Evolutionary conservation across 2,113 vertebrate species (phyloP), one percentile per base, ranked within the genome.

Genomic region (Cololabis saira): DNA sequence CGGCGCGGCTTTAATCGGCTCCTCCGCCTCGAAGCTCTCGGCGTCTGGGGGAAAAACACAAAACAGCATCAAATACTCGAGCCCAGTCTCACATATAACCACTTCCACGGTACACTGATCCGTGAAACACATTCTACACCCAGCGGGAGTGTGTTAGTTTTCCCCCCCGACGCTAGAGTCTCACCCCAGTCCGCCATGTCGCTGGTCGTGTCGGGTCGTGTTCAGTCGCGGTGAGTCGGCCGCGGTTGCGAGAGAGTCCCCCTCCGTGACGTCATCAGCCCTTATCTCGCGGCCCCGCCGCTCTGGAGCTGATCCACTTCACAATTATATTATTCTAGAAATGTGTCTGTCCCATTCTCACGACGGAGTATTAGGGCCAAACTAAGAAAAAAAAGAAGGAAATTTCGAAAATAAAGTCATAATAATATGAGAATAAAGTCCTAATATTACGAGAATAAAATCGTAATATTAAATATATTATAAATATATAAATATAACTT

Each of bases 151-250:
- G 40, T 42, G 33, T 64, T 4, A 33, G 60, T 64, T 50, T 42
- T 71, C 63, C 41, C 80, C 65, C 58, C 64, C 54, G 71, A 87
- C 76, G 86, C 80, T 67, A 27, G 74, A 82, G 76, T 81, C 93
- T 94, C 85, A 96, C 96, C 96, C 96, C 96, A 97, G 81, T 96
- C 96, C 86, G 94, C 94, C 89, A 96, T 94, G 89, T 93, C n/a
- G n/a, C n/a, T 91, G 79, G 85, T 86, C 85, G 78, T 78, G 82
- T 92, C 80, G 81, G 81, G 74, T 88, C 61, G 80, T 81, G 86
- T 89, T 86, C 74, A 13, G 80, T 78, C 51, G 83, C 75, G 67
- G 67, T 71, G 54, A 56, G 82, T 71, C 80, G 76, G 70, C 58
- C 65, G 41, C 80, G 62, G 50, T 75, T 42, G 56, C 55, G 43